Evolutionary conservation across 2,797 vertebrate species (phyloP).

Genomic region (Zalophus californianus): DNA sequence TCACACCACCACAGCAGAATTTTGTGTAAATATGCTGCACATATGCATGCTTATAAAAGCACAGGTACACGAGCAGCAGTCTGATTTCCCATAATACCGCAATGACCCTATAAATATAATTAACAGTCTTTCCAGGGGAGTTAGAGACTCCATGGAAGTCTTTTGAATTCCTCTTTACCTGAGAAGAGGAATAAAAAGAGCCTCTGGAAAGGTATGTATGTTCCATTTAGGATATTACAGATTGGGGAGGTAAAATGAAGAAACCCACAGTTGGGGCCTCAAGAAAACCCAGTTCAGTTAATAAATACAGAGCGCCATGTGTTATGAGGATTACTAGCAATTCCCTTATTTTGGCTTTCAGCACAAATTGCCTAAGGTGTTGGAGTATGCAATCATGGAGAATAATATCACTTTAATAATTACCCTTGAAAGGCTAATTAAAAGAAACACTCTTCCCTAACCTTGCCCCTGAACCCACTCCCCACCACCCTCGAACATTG

Average conservation of each 20-base stretch:
- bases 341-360: neutral
- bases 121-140: constrained; percentile 68
- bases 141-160: constrained; percentile 81
- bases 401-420: neutral
- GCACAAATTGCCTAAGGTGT: neutral
- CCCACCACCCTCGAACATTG: neutral
- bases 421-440: neutral
- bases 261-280: neutral
- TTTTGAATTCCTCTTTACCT: constrained; percentile 76
- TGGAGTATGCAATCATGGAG: neutral
- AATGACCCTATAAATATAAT: constrained; percentile 43
- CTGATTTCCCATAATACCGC: neutral
- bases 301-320: neutral
- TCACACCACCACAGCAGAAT: constrained; percentile 60
- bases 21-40: constrained; percentile 59
- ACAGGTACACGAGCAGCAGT: constrained; percentile 5
- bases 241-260: constrained; percentile 31
- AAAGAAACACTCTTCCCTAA: neutral
- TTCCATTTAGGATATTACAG: constrained; percentile 67
- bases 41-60: constrained; percentile 66
- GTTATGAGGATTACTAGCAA: neutral
- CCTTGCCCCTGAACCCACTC: neutral
- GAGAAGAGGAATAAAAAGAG: constrained; percentile 75
- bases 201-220: constrained; percentile 70
- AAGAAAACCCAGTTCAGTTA: neutral